Percentiles rank a stretch among this genome's conserved stretches.
phyloP scores from a whole-genome alignment of 1,140 invertebrate genomes.

The Procambarus clarkii region DNA sequence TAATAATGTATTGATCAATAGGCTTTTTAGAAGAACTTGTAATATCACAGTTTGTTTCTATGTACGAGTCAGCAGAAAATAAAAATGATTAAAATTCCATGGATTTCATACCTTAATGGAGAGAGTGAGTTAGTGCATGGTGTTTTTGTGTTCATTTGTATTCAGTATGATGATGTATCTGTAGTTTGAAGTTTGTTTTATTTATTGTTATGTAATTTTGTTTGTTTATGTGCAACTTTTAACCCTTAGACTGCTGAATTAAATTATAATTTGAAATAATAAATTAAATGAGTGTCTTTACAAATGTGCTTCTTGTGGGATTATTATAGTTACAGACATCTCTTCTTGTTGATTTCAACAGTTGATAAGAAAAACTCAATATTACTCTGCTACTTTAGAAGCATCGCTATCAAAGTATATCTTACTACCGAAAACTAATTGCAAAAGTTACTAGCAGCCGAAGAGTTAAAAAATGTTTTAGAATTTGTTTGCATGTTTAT shows the following conservation, averaged over 20 bases:
- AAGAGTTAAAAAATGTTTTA: not conserved
- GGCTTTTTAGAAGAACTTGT: conserved; percentile 36
- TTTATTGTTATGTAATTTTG: not conserved
- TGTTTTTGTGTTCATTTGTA: not conserved
- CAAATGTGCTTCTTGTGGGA: no score
- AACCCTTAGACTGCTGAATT: not conserved
- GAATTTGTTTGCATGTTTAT: conserved; percentile 23
- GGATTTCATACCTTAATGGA: conserved; percentile 19
- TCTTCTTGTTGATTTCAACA: no score
- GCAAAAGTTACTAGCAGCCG: no score
- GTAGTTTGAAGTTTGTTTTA: not conserved
- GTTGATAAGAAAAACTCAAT: no score
- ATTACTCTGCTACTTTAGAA: no score
- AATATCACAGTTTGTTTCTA: conserved; percentile 36
- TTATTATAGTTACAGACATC: no score
- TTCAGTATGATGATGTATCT: not conserved
- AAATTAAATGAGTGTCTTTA: no score
- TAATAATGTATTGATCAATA: conserved; percentile 23
- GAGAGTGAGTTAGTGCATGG: not conserved
- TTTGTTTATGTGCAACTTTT: not conserved
- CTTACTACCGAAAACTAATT: no score
- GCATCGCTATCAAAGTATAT: no score
- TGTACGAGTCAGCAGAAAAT: conserved; percentile 42
- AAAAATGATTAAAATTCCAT: conserved; percentile 22
- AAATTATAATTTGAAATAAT: no score